Base-by-base conservation (phyloP, 2,888 invertebrate species). In the Amblyjoppa proteus region DNA sequence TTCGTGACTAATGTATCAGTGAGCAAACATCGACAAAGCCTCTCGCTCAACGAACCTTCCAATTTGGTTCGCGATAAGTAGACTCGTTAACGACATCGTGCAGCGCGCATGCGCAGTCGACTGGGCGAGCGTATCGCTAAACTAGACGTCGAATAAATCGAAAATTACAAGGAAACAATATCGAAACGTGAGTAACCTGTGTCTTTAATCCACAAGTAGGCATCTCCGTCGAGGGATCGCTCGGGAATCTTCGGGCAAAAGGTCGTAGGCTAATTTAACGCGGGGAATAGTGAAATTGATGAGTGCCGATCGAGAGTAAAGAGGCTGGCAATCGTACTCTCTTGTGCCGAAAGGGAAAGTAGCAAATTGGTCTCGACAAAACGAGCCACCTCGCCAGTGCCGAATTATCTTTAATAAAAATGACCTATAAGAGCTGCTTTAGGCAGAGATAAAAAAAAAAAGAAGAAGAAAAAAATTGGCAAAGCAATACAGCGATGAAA, bases 291-390 rank as follows among this genome's bases (percentile, higher is more conserved):
- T 61, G 16, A 28, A 38, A 61, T 75, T 61, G 61, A 75, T 64
- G 61, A 61, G 31, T 11, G 49, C 38, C 38, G 38, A 41, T 41
- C 68, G 38, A 20, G 41, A 68, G 38, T 38, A 68, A 38, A 38
- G 68, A 41, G 38, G 49, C 6, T 61, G 41, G 41, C 41, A 49
- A 69, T 78, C 25, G 31, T 41, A 3, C 13, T 41, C 49, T 7
- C 31, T 74, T 28, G 61, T 56, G 9, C 16, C 7, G 28, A 61
- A 81, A 81, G 83, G 66, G 79, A 85, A 85, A 83, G 85, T 51
- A 41, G 70, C 16, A 68, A 81, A 84, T 81, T 78, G 77, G 38
- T 6, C 11, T 28, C 34, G 71, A 16, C 45, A 13, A 66, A 69
- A 58, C 41, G 41, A 66, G 66, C n/a, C 20, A 76, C 31, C 51